Conservation (phyloP, 2,888 invertebrate species). For the Epirrita christyi region DNA sequence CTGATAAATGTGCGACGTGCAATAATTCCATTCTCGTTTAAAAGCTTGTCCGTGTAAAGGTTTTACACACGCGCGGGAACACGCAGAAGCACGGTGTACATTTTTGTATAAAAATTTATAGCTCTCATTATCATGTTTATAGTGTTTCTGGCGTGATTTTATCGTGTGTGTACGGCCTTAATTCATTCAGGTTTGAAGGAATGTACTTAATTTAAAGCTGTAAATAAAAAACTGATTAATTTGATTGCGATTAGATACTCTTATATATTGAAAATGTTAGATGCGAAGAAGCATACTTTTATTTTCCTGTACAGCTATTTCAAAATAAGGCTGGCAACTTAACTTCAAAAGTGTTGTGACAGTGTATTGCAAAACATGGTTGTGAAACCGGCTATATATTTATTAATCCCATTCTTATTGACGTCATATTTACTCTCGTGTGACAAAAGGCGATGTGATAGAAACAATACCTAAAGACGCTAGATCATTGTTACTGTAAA, state of each 20-base stretch:
- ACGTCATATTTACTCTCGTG: constrained; percentile 28
- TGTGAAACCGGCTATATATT: constrained; percentile 60
- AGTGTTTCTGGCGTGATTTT: constrained; percentile 53
- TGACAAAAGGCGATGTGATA: constrained; percentile 76
- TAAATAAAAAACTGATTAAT: constrained; percentile 42
- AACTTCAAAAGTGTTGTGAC: constrained; percentile 50
- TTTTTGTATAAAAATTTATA: constrained; percentile 62
- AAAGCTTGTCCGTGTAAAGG: constrained; percentile 66
- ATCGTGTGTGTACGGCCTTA: constrained; percentile 54
- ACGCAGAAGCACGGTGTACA: constrained; percentile 47
- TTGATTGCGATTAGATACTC: neutral
- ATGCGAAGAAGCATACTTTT: constrained; percentile 9
- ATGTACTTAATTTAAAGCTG: constrained; percentile 40
- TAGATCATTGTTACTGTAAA: constrained; percentile 84
- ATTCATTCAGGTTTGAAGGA: constrained; percentile 44
- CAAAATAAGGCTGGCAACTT: constrained; percentile 40
- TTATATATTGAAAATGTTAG: neutral
- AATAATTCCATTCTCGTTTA: constrained; percentile 80
- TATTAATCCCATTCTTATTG: constrained; percentile 30
- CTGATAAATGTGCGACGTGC: constrained; percentile 78
- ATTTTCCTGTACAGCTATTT: constrained; percentile 39
- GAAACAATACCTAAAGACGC: constrained; percentile 83
- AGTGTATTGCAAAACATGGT: constrained; percentile 57
- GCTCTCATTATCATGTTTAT: constrained; percentile 63
- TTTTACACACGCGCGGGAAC: constrained; percentile 59